Evolutionary conservation across 2,888 invertebrate genomes (phyloP).

Genomic region (Vanessa cardui): DNA sequence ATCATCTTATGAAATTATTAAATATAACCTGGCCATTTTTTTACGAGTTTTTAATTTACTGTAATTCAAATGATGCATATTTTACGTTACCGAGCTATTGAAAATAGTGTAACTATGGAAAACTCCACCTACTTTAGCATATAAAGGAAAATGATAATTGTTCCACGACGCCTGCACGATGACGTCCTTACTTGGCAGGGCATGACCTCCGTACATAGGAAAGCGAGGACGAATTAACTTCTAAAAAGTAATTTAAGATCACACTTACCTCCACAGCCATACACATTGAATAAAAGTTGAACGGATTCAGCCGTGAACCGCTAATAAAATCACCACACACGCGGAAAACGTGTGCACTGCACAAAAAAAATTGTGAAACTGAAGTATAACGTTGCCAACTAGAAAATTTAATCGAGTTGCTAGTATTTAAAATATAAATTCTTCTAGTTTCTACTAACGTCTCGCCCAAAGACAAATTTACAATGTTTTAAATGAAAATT

Average conservation of each 20-base stretch:
- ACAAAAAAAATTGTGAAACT: conserved; percentile 70
- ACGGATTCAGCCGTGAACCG: conserved; percentile 84
- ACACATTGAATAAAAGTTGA: conserved; percentile 88
- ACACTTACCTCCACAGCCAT: conserved; percentile 92
- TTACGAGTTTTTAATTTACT: neutral
- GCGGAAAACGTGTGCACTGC: conserved; percentile 77
- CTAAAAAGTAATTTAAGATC: conserved; percentile 36
- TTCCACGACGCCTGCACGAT: conserved; percentile 61
- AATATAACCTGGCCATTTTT: neutral
- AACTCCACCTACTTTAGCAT: conserved; percentile 34
- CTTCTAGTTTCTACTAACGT: neutral
- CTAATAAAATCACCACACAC: conserved; percentile 78
- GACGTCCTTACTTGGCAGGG: conserved; percentile 64
- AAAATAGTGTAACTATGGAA: conserved; percentile 12
- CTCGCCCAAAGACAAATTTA: no score
- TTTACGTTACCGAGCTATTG: neutral
- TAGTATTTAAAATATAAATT: conserved; percentile 3
- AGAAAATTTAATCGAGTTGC: conserved; percentile 20
- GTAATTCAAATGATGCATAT: neutral
- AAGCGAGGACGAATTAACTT: conserved; percentile 25
- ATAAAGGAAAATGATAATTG: conserved; percentile 51
- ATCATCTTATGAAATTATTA: neutral
- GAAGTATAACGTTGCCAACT: conserved; percentile 39
- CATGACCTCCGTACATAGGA: conserved; percentile 59
- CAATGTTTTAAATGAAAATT: no score